These are phyloP conservation scores for Aythya baeri DNA, from an alignment of 2,113 vertebrate genomes.

Conservation along the genomic window DNA sequence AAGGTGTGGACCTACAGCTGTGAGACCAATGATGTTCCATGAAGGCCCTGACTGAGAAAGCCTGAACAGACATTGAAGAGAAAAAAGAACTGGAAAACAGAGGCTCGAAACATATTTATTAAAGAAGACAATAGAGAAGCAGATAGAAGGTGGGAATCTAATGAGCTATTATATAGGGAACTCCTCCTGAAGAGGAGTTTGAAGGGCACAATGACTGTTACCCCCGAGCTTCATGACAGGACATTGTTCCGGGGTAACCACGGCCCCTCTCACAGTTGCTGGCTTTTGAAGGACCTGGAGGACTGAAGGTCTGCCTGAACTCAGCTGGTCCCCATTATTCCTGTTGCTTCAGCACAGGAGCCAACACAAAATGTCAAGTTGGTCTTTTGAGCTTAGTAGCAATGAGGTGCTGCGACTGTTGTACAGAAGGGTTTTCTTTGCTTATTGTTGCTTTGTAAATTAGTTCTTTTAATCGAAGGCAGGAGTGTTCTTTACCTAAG, in stretches of 20 bases:
- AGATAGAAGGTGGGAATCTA: not conserved
- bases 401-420: not conserved
- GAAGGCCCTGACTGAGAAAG: not conserved
- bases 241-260: not conserved
- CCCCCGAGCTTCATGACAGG: not conserved
- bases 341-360: not conserved
- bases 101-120: not conserved
- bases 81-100: not conserved
- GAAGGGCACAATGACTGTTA: not conserved
- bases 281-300: not conserved
- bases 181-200: not conserved
- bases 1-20: not conserved
- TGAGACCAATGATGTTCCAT: not conserved
- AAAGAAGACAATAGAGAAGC: not conserved
- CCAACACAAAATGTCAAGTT: conserved; percentile 6
- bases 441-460: not conserved
- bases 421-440: not conserved
- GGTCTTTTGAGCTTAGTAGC: not conserved
- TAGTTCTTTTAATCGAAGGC: not conserved
- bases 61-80: not conserved
- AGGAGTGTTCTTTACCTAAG: not conserved
- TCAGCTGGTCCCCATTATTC: not conserved
- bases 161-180: not conserved
- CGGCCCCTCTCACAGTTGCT: not conserved
- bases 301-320: not conserved